Evolutionary conservation across 2,113 vertebrate genomes (phyloP).

Genomic region (Nerophis ophidion): DNA sequence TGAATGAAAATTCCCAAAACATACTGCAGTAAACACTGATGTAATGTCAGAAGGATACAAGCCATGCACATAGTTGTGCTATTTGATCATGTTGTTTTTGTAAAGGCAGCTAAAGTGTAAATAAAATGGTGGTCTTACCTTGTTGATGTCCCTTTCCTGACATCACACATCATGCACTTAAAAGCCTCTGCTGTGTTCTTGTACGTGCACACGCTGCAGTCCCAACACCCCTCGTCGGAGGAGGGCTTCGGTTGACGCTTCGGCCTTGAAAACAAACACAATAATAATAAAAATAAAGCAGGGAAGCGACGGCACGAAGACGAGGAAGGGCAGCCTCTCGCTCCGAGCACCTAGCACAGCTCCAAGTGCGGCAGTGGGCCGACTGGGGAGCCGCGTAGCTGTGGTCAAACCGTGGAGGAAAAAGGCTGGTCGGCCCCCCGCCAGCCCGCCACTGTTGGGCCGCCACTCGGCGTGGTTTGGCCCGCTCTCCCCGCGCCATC

Average conservation of each 20-base stretch:
- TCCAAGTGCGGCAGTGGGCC: constrained; percentile 28
- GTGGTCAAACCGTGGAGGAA: constrained; percentile 37
- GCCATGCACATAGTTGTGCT: too few relatives aligned
- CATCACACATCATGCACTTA: constrained; percentile 99
- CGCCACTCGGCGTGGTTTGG: constrained; percentile 19
- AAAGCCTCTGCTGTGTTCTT: constrained; percentile 98
- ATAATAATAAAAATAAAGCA: constrained; percentile 1
- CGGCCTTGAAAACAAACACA: constrained; percentile 78
- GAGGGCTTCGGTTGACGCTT: constrained; percentile 97
- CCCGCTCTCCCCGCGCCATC: constrained; percentile 22
- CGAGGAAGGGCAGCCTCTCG: constrained; percentile 37
- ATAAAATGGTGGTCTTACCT: constrained; percentile 76
- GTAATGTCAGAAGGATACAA: too few relatives aligned
- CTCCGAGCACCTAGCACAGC: constrained; percentile 46
- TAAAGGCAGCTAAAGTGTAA: too few relatives aligned
- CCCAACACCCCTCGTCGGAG: constrained; percentile 96
- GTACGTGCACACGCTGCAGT: constrained; percentile 98
- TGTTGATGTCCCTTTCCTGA: constrained; percentile 98
- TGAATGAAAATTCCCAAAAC: too few relatives aligned
- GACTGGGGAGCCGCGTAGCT: too few relatives aligned
- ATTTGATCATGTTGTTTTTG: not conserved
- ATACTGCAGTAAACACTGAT: too few relatives aligned
- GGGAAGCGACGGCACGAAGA: constrained; percentile 3
- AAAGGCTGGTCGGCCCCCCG: constrained; percentile 1
- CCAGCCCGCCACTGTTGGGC: constrained; percentile 48